phyloP scores from a whole-genome alignment of 2,113 vertebrate species.

The Calyptommatus sinebrachiatus region DNA sequence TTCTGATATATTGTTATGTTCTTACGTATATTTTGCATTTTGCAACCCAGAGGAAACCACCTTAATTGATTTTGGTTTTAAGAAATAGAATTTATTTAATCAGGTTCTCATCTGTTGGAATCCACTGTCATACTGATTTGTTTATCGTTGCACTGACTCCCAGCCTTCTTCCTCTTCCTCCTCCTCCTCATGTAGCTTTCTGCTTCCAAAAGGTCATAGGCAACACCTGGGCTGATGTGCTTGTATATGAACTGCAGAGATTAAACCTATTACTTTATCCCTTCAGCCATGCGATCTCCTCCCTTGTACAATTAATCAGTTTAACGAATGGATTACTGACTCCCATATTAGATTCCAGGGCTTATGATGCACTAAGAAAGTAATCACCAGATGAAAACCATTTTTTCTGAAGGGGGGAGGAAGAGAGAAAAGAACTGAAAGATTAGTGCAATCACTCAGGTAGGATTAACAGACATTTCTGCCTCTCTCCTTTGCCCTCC shows the following conservation, averaged over 20 bases:
- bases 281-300: conserved; percentile 5
- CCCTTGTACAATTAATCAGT: conserved; percentile 31
- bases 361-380: conserved; percentile 29
- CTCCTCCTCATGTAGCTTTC: not conserved
- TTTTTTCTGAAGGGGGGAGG: not conserved
- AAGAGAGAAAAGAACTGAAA: not conserved
- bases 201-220: rapidly evolving
- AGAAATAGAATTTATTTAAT: no score
- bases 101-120: no score
- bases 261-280: conserved; percentile 20
- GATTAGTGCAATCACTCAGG: conserved; percentile 34
- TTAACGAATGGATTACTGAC: conserved; percentile 52
- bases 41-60: no score
- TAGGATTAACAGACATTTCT: conserved; percentile 16
- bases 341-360: conserved; percentile 27
- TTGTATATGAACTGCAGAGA: rapidly evolving
- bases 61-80: no score
- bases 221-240: not conserved
- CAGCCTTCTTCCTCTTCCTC: no score
- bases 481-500: not conserved
- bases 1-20: no score
- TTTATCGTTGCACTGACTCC: no score
- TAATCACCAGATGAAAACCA: conserved; percentile 38
- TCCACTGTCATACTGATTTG: no score
- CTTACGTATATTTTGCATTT: no score